phyloP scores from a whole-genome alignment of 2,888 invertebrate species.

The Ormia ochracea region DNA sequence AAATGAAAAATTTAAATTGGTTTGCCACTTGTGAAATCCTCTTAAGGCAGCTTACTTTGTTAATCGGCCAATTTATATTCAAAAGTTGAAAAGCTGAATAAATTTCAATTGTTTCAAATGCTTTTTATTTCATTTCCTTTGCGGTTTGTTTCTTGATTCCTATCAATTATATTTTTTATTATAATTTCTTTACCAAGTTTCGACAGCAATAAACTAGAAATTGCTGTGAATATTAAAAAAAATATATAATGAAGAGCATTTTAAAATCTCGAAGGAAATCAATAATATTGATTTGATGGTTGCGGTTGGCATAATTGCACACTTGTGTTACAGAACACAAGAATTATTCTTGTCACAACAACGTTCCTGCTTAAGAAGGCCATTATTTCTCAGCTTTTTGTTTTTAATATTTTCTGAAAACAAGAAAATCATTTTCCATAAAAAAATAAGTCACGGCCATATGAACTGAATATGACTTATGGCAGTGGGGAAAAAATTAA shows the following conservation, averaged over 20 bases:
- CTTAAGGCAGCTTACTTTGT: too few relatives aligned
- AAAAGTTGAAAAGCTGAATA: neutral
- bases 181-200: neutral
- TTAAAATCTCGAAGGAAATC: neutral
- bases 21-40: too few relatives aligned
- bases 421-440: neutral
- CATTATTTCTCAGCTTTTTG: neutral
- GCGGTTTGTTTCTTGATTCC: neutral
- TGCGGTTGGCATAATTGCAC: neutral
- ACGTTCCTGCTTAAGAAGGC: neutral
- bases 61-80: too few relatives aligned
- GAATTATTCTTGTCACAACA: neutral
- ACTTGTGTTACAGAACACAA: neutral
- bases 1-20: too few relatives aligned
- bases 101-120: neutral
- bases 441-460: constrained; percentile 26
- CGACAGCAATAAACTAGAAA: neutral
- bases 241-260: neutral
- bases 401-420: neutral
- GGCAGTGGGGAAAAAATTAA: neutral
- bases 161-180: neutral
- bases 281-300: constrained; percentile 20
- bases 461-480: neutral
- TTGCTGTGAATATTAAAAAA: neutral
- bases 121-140: constrained; percentile 3